Evolutionary conservation across 2,888 invertebrate genomes (phyloP).

Genomic region (Acanthosepion lycidas): DNA sequence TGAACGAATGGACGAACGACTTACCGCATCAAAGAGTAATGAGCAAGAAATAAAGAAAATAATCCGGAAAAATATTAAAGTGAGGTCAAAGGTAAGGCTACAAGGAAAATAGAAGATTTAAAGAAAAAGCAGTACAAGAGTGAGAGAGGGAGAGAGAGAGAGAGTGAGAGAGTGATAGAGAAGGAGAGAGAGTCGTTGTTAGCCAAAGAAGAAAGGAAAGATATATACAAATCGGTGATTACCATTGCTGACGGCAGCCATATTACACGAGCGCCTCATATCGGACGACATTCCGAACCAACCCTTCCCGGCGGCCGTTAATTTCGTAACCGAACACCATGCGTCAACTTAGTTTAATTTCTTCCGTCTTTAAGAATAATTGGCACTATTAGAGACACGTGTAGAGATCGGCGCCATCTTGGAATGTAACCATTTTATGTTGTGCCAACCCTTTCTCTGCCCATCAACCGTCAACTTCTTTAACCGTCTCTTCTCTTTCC

Average conservation of each 20-base stretch:
- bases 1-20: too few relatives aligned
- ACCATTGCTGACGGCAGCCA: neutral
- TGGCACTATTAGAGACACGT: neutral
- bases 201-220: neutral
- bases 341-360: slow-evolving; percentile 33
- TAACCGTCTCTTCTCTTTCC: neutral
- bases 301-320: slow-evolving; percentile 33
- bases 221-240: neutral
- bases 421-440: neutral
- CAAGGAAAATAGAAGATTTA: too few relatives aligned
- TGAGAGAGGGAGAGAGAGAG: too few relatives aligned
- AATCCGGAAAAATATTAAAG: too few relatives aligned
- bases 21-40: too few relatives aligned
- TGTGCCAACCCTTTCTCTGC: neutral
- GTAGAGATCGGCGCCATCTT: neutral
- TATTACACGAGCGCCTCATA: neutral
- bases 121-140: too few relatives aligned
- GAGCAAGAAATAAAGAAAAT: too few relatives aligned
- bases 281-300: neutral
- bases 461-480: neutral
- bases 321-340: slow-evolving; percentile 4
- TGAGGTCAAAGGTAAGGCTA: too few relatives aligned
- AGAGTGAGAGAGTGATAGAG: neutral
- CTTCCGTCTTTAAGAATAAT: neutral
- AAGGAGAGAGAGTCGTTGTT: neutral